A percentile compares a stretch with the other conserved stretches of the same genome.
Conservation (phyloP, 2,797 vertebrate species). For the Schizothorax lantsangensis region DNA sequence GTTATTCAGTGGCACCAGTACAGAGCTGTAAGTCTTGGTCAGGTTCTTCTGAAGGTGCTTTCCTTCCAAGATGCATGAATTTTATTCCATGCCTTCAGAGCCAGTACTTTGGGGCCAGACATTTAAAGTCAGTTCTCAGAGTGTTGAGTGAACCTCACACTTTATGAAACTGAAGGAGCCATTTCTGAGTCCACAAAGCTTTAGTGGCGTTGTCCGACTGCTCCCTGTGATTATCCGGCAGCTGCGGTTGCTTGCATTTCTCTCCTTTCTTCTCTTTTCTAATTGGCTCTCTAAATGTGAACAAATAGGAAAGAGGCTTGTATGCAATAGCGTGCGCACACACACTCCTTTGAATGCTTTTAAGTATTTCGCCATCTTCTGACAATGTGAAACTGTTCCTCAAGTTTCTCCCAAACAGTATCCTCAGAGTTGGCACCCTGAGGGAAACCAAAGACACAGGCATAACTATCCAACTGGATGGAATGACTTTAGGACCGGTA, state of each 20-base stretch:
- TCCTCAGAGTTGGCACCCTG: slow-evolving; percentile 70
- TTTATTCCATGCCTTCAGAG: slow-evolving; percentile 71
- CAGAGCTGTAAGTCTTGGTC: slow-evolving; percentile 83
- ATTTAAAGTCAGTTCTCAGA: slow-evolving; percentile 38
- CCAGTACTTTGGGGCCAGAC: slow-evolving; percentile 57
- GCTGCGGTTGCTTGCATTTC: slow-evolving; percentile 25
- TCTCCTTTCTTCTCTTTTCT: slow-evolving; percentile 38
- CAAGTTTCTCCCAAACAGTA: slow-evolving; percentile 69
- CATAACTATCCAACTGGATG: slow-evolving; percentile 70
- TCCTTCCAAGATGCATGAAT: slow-evolving; percentile 82
- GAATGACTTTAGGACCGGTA: slow-evolving; percentile 74
- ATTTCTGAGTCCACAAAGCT: slow-evolving; percentile 27
- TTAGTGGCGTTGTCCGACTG: slow-evolving; percentile 44
- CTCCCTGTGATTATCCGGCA: slow-evolving; percentile 30
- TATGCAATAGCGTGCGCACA: neutral
- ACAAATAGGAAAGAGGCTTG: neutral
- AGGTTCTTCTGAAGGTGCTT: slow-evolving; percentile 80
- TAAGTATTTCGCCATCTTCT: slow-evolving; percentile 10
- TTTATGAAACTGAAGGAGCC: slow-evolving; percentile 39
- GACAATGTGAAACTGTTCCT: slow-evolving; percentile 37
- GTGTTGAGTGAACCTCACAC: slow-evolving; percentile 34
- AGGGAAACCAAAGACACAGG: slow-evolving; percentile 66
- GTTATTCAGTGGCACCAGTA: slow-evolving; percentile 79
- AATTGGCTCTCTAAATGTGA: slow-evolving; percentile 27
- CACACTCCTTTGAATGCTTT: slow-evolving; percentile 28